Percentiles rank a stretch among this genome's conserved stretches.
phyloP scores from a whole-genome alignment of 2,113 vertebrate genomes.

The Centropristis striata region DNA sequence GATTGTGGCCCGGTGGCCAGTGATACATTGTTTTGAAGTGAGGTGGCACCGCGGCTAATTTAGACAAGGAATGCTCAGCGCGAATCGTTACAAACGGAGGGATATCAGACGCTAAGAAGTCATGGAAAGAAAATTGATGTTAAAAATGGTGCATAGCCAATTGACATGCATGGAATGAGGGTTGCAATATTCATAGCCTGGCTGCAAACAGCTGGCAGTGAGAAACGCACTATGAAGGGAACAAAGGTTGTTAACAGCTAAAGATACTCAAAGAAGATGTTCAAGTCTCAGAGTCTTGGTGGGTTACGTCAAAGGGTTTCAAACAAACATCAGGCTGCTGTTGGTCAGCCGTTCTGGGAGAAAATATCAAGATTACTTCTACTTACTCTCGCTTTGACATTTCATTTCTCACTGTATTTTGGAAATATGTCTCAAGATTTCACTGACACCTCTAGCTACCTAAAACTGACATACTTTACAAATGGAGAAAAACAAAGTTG shows the following conservation, averaged over 20 bases:
- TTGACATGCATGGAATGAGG: slow-evolving; percentile 9
- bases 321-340: neutral
- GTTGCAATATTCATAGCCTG: slow-evolving; percentile 51
- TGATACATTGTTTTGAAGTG: slow-evolving; percentile 69
- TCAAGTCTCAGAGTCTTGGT: neutral
- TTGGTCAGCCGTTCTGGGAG: neutral
- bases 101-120: slow-evolving; percentile 20
- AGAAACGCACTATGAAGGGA: neutral
- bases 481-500: too few relatives aligned
- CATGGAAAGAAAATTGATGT: slow-evolving; percentile 29
- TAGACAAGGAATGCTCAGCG: slow-evolving; percentile 59
- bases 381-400: neutral
- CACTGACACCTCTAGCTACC: neutral
- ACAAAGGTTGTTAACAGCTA: neutral
- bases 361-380: neutral
- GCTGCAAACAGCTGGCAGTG: slow-evolving; percentile 12
- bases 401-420: neutral
- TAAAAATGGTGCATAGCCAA: slow-evolving; percentile 14
- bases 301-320: neutral
- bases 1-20: slow-evolving; percentile 66
- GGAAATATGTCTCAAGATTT: neutral
- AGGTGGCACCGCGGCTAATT: slow-evolving; percentile 66
- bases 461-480: too few relatives aligned
- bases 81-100: slow-evolving; percentile 58
- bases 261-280: neutral